Evolutionary conservation across 1,140 invertebrate genomes (phyloP).

Genomic region (Phymastichus coffea): DNA sequence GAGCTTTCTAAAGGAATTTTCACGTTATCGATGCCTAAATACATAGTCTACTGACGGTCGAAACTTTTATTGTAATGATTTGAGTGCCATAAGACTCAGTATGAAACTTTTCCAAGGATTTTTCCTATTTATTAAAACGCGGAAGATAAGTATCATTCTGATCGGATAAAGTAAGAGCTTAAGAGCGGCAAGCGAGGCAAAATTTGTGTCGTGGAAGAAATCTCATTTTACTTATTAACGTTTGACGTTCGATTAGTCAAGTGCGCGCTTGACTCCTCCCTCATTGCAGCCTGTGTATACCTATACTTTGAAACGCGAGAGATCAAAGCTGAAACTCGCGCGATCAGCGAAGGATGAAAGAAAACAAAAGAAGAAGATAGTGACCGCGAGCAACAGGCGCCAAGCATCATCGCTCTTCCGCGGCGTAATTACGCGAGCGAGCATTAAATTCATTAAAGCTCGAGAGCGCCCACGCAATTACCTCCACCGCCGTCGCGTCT

Average conservation of each 20-base stretch:
- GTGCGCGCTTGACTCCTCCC: slow-evolving; percentile 43
- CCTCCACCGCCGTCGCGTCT: too few relatives aligned
- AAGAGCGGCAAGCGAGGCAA: too few relatives aligned
- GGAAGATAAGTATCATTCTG: too few relatives aligned
- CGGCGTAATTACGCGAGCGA: slow-evolving; percentile 46
- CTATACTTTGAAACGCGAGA: slow-evolving; percentile 19
- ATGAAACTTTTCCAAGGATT: too few relatives aligned
- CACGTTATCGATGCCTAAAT: too few relatives aligned
- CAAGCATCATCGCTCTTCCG: slow-evolving; percentile 49
- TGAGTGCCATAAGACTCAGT: too few relatives aligned
- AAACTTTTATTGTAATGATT: too few relatives aligned
- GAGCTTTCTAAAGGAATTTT: too few relatives aligned
- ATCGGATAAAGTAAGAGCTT: too few relatives aligned
- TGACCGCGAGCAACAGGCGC: slow-evolving; percentile 45
- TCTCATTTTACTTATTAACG: slow-evolving; percentile 54
- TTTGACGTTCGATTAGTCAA: slow-evolving; percentile 57
- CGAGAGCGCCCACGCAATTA: slow-evolving; percentile 1
- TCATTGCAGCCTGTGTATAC: slow-evolving; percentile 9
- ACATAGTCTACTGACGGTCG: too few relatives aligned
- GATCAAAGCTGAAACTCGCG: slow-evolving; percentile 31
- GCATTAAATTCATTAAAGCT: slow-evolving; percentile 40
- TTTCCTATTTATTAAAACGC: too few relatives aligned
- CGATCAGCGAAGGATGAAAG: slow-evolving; percentile 26
- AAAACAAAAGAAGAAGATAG: slow-evolving; percentile 31
- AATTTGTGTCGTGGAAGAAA: slow-evolving; percentile 41